A percentile compares a stretch with the other conserved stretches of the same genome.
These are phyloP conservation scores for Trachelus tabidus DNA, from an alignment of 2,888 invertebrate genomes.

Conservation along the genomic window DNA sequence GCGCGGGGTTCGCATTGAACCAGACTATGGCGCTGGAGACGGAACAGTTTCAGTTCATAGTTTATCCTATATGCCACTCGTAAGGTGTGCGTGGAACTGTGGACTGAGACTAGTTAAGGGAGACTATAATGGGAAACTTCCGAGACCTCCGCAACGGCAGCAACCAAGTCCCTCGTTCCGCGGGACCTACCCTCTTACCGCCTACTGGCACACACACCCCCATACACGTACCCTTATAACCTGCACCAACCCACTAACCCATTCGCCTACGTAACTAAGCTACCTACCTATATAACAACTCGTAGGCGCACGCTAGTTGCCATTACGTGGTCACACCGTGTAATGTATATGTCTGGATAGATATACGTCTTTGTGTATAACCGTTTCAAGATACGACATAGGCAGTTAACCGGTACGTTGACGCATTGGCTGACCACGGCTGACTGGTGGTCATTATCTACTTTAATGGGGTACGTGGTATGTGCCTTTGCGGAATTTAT, in stretches of 20 bases:
- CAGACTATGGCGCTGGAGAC: constrained; percentile 43
- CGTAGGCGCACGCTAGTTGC: constrained; percentile 27
- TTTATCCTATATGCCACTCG: constrained; percentile 26
- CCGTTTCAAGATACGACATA: background rate
- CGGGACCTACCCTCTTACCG: constrained; percentile 29
- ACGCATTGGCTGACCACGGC: background rate
- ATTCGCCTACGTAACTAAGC: background rate
- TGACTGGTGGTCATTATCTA: background rate
- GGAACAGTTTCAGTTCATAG: constrained; percentile 45
- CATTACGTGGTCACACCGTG: constrained; percentile 27
- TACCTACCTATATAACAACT: constrained; percentile 7
- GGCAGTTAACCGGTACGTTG: background rate
- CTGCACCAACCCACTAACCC: background rate
- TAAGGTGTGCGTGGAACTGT: constrained; percentile 6
- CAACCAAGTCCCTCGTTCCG: constrained; percentile 30
- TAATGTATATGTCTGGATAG: constrained; percentile 5
- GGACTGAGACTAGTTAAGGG: constrained; percentile 33
- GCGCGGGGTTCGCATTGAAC: constrained; percentile 33
- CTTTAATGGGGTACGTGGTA: background rate
- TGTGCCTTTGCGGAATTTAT: background rate
- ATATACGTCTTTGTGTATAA: background rate
- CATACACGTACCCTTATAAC: too few relatives aligned
- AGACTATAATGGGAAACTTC: constrained; percentile 55
- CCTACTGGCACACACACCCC: constrained; percentile 2
- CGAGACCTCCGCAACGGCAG: constrained; percentile 38